Percentiles rank a stretch among this genome's conserved stretches.
Conservation (phyloP, 2,797 vertebrate species). For the Chaetophractus vellerosus region DNA sequence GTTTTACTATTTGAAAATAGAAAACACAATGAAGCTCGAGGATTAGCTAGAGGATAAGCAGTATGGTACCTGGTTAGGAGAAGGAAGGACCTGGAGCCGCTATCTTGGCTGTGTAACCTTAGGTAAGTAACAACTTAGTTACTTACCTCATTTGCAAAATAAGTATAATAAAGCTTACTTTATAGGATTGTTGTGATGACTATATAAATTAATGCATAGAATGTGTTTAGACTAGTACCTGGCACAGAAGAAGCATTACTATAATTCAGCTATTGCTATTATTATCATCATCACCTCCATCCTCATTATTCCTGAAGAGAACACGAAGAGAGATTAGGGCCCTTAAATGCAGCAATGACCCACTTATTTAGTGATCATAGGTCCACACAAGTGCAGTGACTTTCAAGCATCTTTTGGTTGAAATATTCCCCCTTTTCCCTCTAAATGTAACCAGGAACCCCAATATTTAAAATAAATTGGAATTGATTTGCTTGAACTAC, state of each 20-base stretch:
- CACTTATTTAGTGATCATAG: not conserved
- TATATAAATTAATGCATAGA: not conserved
- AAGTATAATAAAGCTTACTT: not conserved
- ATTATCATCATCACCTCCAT: not conserved
- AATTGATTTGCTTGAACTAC: not conserved
- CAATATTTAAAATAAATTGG: not conserved
- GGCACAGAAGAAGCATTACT: not conserved
- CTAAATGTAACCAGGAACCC: not conserved
- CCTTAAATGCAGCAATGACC: not conserved
- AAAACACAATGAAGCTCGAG: not conserved
- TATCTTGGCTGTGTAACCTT: not conserved
- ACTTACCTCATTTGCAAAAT: not conserved
- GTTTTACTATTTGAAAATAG: not conserved
- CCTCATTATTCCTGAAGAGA: not conserved
- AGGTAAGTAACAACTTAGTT: not conserved
- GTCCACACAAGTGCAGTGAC: not conserved
- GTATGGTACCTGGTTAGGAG: not conserved
- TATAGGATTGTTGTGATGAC: not conserved
- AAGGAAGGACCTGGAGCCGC: not conserved
- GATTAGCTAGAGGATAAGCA: not conserved
- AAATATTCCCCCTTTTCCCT: not conserved
- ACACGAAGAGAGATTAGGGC: not conserved
- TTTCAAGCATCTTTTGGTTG: constrained; percentile 1
- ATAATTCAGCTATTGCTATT: not conserved
- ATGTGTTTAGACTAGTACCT: not conserved